Evolutionary conservation across 2,888 invertebrate genomes (phyloP).

Genomic region (Agriopis marginaria): DNA sequence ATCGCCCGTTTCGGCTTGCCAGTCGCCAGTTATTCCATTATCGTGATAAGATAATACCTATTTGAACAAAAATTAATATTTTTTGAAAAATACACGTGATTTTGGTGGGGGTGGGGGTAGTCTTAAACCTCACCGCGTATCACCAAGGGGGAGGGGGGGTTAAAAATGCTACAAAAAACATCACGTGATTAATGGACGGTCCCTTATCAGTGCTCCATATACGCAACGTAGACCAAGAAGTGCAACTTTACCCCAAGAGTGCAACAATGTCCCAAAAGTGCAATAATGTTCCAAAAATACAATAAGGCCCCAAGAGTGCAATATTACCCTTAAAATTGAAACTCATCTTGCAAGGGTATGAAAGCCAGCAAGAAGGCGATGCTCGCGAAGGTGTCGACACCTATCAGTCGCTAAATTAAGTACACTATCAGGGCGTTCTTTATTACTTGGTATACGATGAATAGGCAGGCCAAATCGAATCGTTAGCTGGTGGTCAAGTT

Average conservation of each 20-base stretch:
- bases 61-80: too few species aligned
- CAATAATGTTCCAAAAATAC: not conserved
- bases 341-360: conserved; percentile 87
- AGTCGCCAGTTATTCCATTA: too few species aligned
- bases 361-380: conserved; percentile 87
- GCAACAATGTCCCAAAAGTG: not conserved
- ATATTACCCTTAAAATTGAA: not conserved
- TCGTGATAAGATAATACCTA: too few species aligned
- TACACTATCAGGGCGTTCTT: conserved; percentile 91
- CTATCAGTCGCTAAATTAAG: conserved; percentile 89
- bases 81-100: too few species aligned
- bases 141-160: too few species aligned
- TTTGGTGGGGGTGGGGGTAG: too few species aligned
- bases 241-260: not conserved
- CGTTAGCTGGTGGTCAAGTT: conserved; percentile 89
- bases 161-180: too few species aligned
- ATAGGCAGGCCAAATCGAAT: conserved; percentile 93
- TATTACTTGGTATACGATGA: conserved; percentile 92
- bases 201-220: too few species aligned
- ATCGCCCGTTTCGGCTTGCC: too few species aligned
- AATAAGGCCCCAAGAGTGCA: not conserved
- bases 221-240: too few species aligned
- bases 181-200: too few species aligned
- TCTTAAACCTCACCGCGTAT: too few species aligned
- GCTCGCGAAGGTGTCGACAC: conserved; percentile 86